Conservation (phyloP, 2,113 vertebrate genomes). For the Eira barbara region DNA sequence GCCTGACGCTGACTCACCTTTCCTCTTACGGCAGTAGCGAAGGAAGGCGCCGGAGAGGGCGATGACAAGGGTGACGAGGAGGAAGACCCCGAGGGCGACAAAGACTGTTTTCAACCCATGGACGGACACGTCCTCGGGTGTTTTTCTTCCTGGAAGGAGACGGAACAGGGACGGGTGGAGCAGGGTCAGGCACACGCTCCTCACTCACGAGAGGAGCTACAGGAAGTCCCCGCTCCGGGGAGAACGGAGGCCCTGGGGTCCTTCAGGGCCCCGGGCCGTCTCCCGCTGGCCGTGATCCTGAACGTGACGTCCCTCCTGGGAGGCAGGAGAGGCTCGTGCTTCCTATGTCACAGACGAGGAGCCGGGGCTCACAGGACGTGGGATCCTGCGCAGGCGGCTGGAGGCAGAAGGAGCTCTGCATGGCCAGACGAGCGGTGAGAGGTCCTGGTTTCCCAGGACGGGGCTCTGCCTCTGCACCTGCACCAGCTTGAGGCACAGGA, state of each 20-base stretch:
- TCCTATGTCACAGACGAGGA: background rate
- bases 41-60: rapidly evolving
- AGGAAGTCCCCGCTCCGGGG: rapidly evolving
- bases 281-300: rapidly evolving
- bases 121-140: rapidly evolving
- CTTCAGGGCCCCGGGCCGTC: background rate
- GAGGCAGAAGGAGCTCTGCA: background rate
- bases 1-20: rapidly evolving
- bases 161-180: rapidly evolving
- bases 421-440: background rate
- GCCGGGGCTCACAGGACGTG: background rate
- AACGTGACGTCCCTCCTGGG: rapidly evolving
- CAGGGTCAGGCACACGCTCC: background rate
- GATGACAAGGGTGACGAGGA: rapidly evolving
- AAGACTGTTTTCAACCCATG: rapidly evolving
- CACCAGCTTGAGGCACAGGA: background rate
- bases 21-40: rapidly evolving
- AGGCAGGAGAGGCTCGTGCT: background rate
- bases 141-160: background rate
- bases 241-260: rapidly evolving
- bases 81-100: rapidly evolving
- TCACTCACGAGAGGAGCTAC: rapidly evolving
- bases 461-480: background rate
- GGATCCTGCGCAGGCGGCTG: background rate
- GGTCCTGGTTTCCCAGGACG: background rate